Conservation (phyloP, 2,113 vertebrate species). For the Poeciliopsis turrubarensis region DNA sequence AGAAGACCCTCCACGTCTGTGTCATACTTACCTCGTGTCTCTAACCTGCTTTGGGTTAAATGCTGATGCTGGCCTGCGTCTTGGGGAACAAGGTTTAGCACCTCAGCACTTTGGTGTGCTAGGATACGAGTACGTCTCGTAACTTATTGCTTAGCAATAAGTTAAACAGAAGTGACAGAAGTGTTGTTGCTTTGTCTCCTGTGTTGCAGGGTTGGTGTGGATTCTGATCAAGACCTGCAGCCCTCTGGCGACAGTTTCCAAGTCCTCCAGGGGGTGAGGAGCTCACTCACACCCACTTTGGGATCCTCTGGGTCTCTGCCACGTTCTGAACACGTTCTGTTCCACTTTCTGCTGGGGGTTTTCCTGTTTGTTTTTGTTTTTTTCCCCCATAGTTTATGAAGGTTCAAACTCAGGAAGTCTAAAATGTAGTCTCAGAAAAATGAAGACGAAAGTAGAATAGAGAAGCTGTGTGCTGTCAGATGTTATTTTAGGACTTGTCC, state of each 20-base stretch:
- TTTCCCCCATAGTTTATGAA: background rate
- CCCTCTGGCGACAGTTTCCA: conserved; percentile 93
- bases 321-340: background rate
- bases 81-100: background rate
- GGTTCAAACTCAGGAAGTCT: background rate
- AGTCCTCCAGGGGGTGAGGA: conserved; percentile 95
- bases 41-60: background rate
- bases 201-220: conserved; percentile 92
- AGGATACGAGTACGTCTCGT: background rate
- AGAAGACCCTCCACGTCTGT: background rate
- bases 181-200: conserved; percentile 37
- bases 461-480: background rate
- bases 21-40: background rate
- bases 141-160: background rate
- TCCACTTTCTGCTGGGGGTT: background rate
- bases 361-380: no score
- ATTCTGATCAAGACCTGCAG: conserved; percentile 93
- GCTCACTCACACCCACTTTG: background rate
- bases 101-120: background rate
- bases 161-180: background rate
- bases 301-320: background rate
- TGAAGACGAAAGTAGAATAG: background rate
- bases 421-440: background rate
- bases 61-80: background rate
- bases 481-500: background rate